Base-by-base conservation (phyloP, 2,888 invertebrate species). In the Cheilosia grossa region DNA sequence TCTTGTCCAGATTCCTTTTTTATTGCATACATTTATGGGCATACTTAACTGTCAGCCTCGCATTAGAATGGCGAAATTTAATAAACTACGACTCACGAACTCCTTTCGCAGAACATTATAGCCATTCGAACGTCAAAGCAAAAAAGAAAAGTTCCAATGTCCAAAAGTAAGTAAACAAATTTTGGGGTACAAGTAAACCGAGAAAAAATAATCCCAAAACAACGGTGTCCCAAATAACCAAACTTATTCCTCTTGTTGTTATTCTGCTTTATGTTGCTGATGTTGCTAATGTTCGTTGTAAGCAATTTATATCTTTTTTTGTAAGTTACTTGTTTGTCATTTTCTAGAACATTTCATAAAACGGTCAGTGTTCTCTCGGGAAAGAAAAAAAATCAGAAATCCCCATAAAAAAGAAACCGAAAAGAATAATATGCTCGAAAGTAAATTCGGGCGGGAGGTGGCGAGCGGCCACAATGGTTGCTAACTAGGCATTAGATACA, bases 191-290 rank as follows among this genome's bases (percentile, higher is more conserved):
- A 83, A 74, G 64, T 69, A 80, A 74, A 83, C 54, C 69, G 74
- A 79, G 70, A 9, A 70, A 49, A 33, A 40, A 78, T 10, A 51
- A 27, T 15, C 30, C 66, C 54, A 74, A 81, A 85, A 82, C 89
- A 90, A 89, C 89, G 88, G 89, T 89, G 89, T 89, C 89, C 89
- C 89, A 89, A 89, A 89, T 90, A 89, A 89, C 90, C 89, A 89
- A 88, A 87, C 81, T 83, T 69, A 75, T 80, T 80, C 80, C 59
- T 64, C 56, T 67, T 78, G 72, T 78, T 63, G 40, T 73, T 82
- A 67, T 15, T 40, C 56, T 78, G 63, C 30, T 78, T 82, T 67
- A 10, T 44, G 47, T 30, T 9, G 27, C 37, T 33, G n/a, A n/a
- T n/a, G 17, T 19, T 42, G 21, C 27, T 40, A 30, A 21, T 47